Evolutionary conservation across 2,797 vertebrate genomes (phyloP), one percentile per base, ranked within the genome.

Genomic region (Eulemur mongoz): DNA sequence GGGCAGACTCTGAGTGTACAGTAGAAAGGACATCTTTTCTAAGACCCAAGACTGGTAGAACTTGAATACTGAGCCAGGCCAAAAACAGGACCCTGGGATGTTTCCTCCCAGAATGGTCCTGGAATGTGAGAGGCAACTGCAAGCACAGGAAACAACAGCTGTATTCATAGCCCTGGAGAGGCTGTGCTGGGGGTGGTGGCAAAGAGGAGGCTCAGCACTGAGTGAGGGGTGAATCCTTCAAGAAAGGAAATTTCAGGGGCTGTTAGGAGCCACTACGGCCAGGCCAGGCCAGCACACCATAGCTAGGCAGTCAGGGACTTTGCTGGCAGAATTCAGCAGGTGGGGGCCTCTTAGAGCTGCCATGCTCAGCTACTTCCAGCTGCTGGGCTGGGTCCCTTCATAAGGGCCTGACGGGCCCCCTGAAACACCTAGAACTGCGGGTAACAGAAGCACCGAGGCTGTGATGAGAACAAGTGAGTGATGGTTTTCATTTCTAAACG

Each of bases 91-190:
- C 43, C 83, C 79, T 93, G 75, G 59, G 72, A 50, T 57, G 69
- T 50, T 96, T 85, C 85, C 67, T 91, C 48, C 57, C 83, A 43
- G 90, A 95, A 98, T 70, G 96, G 91, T 93, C 96, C 67, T n/a
- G 96, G 97, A 98, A 97, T 84, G 97, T 96, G 91, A 92, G 88
- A 86, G 9, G 92, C 73, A 75, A 84, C 85, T 86, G 45, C 13
- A 65, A 91, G 79, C 89, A 69, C 50, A 48, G 63, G 95, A 95
- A 89, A 98, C 97, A 98, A 98, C 65, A 83, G 95, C 30, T 95
- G 92, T 85, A 93, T 97, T 97, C 97, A 98, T 57, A 96, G 76
- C 2, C 52, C 59, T 27, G 13, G n/a, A 82, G 93, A 83, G 88
- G 52, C 35, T 38, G 92, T 72, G 30, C 52, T 94, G 5, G 23